A percentile compares a stretch with the other conserved stretches of the same genome.
phyloP scores from a whole-genome alignment of 1,140 invertebrate genomes.

The Drosophila serrata region DNA sequence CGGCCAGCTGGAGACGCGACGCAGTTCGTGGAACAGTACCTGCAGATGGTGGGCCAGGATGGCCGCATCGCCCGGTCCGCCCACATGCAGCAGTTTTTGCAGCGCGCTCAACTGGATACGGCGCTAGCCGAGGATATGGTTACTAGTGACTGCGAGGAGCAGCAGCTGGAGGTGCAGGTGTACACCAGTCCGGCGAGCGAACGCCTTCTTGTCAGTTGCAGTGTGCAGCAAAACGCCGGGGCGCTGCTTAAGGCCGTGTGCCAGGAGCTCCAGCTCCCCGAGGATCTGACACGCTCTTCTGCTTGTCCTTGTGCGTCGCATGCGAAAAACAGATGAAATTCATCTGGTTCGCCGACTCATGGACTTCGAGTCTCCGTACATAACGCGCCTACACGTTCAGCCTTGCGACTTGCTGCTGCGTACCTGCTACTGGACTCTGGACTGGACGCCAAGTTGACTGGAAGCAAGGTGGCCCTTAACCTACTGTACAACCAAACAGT shows the following conservation, averaged over 20 bases:
- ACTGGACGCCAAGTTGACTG: conserved; percentile 93
- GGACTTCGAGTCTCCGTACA: conserved; percentile 98
- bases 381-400: conserved; percentile 90
- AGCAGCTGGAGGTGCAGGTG: conserved; percentile 63
- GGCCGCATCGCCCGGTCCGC: conserved; percentile 91
- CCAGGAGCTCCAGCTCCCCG: conserved; percentile 91
- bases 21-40: conserved; percentile 96
- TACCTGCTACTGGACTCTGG: conserved; percentile 95
- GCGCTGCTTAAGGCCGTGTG: conserved; percentile 93
- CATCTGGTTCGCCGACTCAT: conserved; percentile 94
- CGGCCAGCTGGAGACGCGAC: conserved; percentile 94
- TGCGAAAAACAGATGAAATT: conserved; percentile 87
- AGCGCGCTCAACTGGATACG: conserved; percentile 96
- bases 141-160: conserved; percentile 87
- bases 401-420: conserved; percentile 90
- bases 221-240: conserved; percentile 93
- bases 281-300: conserved; percentile 94
- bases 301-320: conserved; percentile 93
- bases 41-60: conserved; percentile 97
- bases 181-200: conserved; percentile 90
- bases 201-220: conserved; percentile 93
- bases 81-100: conserved; percentile 94
- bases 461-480: conserved; percentile 93
- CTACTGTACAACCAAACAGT: conserved; percentile 95
- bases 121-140: conserved; percentile 91